A percentile compares a stretch with the other conserved stretches of the same genome.
These are phyloP conservation scores for Protobothrops flavoviridis DNA, from an alignment of 2,113 vertebrate genomes.

Conservation along the genomic window DNA sequence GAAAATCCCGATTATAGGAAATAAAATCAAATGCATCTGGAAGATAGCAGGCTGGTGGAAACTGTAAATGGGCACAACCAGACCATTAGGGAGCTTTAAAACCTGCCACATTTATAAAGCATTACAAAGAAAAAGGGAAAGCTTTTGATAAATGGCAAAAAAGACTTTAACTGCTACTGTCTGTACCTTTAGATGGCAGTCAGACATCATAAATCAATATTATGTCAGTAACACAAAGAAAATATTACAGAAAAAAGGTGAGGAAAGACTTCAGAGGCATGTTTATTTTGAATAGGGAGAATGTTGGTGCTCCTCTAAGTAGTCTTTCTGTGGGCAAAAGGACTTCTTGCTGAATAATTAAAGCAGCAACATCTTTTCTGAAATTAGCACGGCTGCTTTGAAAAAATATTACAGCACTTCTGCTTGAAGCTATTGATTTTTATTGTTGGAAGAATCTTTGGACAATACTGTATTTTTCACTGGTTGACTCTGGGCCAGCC, in stretches of 20 bases:
- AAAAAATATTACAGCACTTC: too few species aligned
- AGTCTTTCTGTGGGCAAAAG: neutral
- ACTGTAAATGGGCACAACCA: too few species aligned
- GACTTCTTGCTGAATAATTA: neutral
- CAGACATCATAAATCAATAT: conserved; percentile 8
- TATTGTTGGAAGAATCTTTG: neutral
- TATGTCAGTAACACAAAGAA: neutral
- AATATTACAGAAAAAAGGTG: neutral
- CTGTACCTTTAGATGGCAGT: conserved; percentile 17
- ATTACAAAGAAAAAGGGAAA: neutral
- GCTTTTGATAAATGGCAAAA: neutral
- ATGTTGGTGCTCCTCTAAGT: neutral
- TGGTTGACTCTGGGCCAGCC: too few species aligned
- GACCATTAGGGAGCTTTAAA: too few species aligned
- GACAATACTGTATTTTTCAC: too few species aligned
- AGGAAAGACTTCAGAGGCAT: neutral
- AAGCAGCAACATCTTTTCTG: neutral
- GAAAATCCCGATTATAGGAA: neutral
- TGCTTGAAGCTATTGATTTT: neutral
- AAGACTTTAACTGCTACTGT: neutral
- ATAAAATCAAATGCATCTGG: too few species aligned
- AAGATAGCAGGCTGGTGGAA: too few species aligned
- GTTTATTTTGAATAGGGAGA: neutral
- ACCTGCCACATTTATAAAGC: neutral
- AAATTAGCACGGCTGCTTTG: too few species aligned